Evolutionary conservation across 1,140 invertebrate genomes (phyloP).

Genomic region (Panulirus ornatus): DNA sequence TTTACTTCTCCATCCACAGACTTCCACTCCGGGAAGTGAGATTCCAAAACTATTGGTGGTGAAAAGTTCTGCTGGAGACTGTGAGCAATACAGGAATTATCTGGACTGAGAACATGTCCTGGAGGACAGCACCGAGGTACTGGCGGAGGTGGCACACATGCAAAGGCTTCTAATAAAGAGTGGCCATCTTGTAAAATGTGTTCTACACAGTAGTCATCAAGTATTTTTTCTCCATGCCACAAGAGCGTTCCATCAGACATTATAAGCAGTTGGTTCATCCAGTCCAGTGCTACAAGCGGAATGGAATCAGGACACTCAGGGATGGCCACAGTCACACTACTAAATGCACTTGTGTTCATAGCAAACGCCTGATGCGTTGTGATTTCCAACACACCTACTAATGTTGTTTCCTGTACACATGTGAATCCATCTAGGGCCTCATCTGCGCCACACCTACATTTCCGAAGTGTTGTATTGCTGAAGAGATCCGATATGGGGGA

Average conservation of each 20-base stretch:
- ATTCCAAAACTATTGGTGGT: background rate
- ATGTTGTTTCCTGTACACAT: background rate
- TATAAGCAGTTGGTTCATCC: background rate
- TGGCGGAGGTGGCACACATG: background rate
- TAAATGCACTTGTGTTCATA: background rate
- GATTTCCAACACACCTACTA: background rate
- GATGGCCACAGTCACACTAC: background rate
- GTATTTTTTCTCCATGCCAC: background rate
- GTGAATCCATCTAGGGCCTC: background rate
- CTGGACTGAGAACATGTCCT: background rate
- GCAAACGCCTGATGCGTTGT: background rate
- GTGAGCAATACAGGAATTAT: background rate
- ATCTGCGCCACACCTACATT: conserved; percentile 7
- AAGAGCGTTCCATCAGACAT: background rate
- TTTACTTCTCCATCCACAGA: background rate
- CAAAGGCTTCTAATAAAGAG: background rate
- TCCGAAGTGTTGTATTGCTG: conserved; percentile 17
- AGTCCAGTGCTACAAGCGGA: background rate
- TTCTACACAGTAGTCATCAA: background rate
- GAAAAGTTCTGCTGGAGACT: background rate
- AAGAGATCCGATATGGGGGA: background rate
- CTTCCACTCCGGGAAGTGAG: background rate
- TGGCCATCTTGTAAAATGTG: background rate
- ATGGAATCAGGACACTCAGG: background rate
- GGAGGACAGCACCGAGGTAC: conserved; percentile 40